phyloP scores from a whole-genome alignment of 1,140 invertebrate genomes.

The Lethrus apterus region DNA sequence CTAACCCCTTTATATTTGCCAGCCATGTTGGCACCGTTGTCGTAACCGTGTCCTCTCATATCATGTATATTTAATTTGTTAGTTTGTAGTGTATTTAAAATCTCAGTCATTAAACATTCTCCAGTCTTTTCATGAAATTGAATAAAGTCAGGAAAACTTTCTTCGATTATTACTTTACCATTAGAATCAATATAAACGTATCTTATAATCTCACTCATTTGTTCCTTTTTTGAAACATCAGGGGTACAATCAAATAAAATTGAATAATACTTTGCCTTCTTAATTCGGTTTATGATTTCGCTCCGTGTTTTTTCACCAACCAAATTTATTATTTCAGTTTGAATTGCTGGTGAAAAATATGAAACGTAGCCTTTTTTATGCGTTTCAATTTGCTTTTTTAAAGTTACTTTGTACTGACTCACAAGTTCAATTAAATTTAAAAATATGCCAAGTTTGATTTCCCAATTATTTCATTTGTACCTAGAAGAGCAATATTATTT shows the following conservation, averaged over 20 bases:
- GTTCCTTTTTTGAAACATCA: background rate
- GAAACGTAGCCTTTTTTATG: background rate
- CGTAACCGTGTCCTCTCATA: slow-evolving; percentile 27
- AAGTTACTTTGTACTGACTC: too few species aligned
- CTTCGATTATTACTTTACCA: background rate
- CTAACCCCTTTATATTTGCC: slow-evolving; percentile 14
- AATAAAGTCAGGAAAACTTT: background rate
- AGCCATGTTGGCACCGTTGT: slow-evolving; percentile 30
- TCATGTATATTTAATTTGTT: slow-evolving; percentile 19
- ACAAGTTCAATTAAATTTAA: too few species aligned
- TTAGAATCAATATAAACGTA: background rate
- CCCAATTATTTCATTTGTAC: background rate
- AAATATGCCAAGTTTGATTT: background rate
- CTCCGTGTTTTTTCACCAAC: background rate
- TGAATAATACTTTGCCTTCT: background rate
- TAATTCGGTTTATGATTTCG: background rate
- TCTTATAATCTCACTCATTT: slow-evolving; percentile 1
- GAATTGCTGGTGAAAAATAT: background rate
- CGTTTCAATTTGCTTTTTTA: background rate
- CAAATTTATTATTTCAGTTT: background rate
- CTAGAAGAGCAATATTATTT: background rate
- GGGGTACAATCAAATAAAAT: slow-evolving; percentile 1
- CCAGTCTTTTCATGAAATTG: background rate
- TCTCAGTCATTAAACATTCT: background rate
- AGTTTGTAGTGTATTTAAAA: slow-evolving; percentile 3